A percentile compares a stretch with the other conserved stretches of the same genome.
Conservation (phyloP, 2,888 invertebrate species). For the Copidosoma aretas region DNA sequence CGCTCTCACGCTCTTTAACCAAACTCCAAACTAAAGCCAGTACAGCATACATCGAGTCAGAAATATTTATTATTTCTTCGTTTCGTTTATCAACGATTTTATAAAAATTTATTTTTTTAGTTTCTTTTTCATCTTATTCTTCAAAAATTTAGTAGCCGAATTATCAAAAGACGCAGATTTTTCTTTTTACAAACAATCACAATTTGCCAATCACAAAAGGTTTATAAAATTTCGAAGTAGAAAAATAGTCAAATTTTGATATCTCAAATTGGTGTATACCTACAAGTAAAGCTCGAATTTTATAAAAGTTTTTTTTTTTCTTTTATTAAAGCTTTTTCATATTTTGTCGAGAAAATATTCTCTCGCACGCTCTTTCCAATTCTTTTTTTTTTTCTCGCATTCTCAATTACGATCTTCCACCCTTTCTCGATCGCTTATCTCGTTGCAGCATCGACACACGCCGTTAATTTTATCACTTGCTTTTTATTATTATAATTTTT, state of each 20-base stretch:
- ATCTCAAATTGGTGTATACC: conserved; percentile 18
- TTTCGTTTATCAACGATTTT: conserved; percentile 26
- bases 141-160: conserved; percentile 17
- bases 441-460: conserved; percentile 42
- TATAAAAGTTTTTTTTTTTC: conserved; percentile 6
- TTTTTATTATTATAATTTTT: too few relatives aligned
- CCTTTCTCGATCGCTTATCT: conserved; percentile 33
- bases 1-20: conserved; percentile 15
- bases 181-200: conserved; percentile 26
- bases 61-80: conserved; percentile 25
- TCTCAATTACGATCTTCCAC: conserved; percentile 25
- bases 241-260: conserved; percentile 36
- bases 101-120: conserved; percentile 18
- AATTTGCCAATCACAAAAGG: conserved; percentile 39
- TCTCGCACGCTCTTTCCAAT: conserved; percentile 33
- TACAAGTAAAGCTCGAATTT: conserved; percentile 15
- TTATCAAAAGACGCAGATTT: conserved; percentile 35
- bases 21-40: conserved; percentile 33
- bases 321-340: conserved; percentile 7
- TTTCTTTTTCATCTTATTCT: conserved; percentile 14
- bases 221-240: conserved; percentile 22
- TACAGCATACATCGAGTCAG: conserved; percentile 38
- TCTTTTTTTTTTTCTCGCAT: conserved; percentile 11
- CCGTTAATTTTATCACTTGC: conserved; percentile 39
- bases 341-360: conserved; percentile 25